Evolutionary conservation across 1,140 invertebrate genomes (phyloP).

Genomic region (Danaus melanippus): DNA sequence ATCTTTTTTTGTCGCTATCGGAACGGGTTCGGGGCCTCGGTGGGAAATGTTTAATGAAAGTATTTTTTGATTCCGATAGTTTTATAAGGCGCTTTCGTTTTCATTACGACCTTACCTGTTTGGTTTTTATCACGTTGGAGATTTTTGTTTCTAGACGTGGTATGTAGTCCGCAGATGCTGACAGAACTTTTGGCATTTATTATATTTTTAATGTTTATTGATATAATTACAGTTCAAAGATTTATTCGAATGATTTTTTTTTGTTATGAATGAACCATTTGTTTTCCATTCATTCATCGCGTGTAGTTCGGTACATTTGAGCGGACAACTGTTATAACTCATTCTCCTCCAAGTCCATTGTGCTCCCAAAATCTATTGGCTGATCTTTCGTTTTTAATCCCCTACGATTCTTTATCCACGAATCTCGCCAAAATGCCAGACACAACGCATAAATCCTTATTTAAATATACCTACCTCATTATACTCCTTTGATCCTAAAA

Average conservation of each 20-base stretch:
- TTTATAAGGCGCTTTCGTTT: slow-evolving; percentile 53
- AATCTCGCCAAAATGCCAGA: slow-evolving; percentile 67
- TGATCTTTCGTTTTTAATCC: slow-evolving; percentile 52
- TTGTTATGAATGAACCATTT: too few species aligned
- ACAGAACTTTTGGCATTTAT: too few species aligned
- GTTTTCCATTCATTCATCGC: too few species aligned
- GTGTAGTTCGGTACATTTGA: too few species aligned
- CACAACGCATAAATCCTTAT: slow-evolving; percentile 69
- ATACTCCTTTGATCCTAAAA: slow-evolving; percentile 14
- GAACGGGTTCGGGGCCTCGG: slow-evolving; percentile 49
- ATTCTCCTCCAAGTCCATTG: slow-evolving; percentile 27
- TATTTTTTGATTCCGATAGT: slow-evolving; percentile 50
- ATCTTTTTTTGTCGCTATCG: slow-evolving; percentile 53
- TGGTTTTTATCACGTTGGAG: slow-evolving; percentile 9
- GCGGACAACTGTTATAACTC: slow-evolving; percentile 15
- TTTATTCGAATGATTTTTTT: too few species aligned
- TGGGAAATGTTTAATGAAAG: slow-evolving; percentile 68
- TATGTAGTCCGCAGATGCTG: too few species aligned
- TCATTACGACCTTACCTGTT: slow-evolving; percentile 22
- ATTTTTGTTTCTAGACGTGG: slow-evolving; percentile 7
- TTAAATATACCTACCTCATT: slow-evolving; percentile 55
- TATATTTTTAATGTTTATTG: too few species aligned
- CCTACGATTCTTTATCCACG: slow-evolving; percentile 55
- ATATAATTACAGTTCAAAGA: too few species aligned
- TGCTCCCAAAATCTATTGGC: slow-evolving; percentile 36